Conservation (phyloP, 2,797 vertebrate species). For the Graptemys geographica region DNA sequence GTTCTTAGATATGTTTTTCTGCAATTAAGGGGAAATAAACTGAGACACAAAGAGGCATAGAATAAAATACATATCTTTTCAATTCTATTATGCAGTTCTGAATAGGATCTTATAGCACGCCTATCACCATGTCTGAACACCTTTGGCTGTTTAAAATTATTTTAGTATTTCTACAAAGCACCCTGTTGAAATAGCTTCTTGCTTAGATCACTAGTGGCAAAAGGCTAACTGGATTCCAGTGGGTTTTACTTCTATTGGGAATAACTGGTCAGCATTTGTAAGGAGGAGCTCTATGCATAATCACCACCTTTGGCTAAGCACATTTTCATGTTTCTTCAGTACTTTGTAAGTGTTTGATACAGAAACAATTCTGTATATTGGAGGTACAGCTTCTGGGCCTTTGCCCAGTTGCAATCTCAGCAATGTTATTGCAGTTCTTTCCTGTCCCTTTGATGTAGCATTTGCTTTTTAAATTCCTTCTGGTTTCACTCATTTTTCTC, state of each 20-base stretch:
- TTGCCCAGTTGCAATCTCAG: constrained; percentile 79
- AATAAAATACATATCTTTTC: not conserved
- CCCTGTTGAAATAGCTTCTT: not conserved
- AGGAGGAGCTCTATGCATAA: not conserved
- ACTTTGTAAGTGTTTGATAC: constrained; percentile 59
- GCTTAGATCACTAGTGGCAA: not conserved
- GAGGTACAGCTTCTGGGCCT: constrained; percentile 71
- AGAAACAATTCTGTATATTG: constrained; percentile 70
- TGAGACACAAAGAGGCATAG: not conserved
- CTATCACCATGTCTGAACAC: constrained; percentile 39
- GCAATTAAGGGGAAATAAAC: constrained; percentile 3
- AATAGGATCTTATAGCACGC: not conserved
- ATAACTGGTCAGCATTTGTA: not conserved
- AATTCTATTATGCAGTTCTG: constrained; percentile 41
- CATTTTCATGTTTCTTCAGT: constrained; percentile 50
- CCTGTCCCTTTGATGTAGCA: constrained; percentile 75
- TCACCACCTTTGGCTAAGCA: constrained; percentile 14
- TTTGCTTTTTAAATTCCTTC: constrained; percentile 74
- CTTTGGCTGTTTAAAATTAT: not conserved
- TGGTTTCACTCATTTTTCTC: constrained; percentile 65
- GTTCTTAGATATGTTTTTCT: not conserved
- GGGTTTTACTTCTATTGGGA: not conserved
- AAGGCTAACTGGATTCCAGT: not conserved
- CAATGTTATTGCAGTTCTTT: constrained; percentile 74
- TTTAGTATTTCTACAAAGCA: not conserved